Base-by-base conservation (phyloP, 2,888 invertebrate genomes). In the Petrophora chlorosata region DNA sequence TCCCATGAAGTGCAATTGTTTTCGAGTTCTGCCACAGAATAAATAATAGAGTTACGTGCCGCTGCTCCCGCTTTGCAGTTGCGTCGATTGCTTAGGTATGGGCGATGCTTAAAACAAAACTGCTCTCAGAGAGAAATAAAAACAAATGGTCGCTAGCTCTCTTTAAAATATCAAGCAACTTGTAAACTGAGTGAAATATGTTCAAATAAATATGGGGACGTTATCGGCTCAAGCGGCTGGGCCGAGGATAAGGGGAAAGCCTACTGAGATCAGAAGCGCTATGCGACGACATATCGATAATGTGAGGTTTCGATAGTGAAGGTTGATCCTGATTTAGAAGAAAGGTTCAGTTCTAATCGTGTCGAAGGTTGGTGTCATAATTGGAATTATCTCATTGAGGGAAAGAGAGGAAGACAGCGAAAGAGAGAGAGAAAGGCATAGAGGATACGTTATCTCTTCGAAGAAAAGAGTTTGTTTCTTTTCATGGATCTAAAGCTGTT, bases 141-240 rank as follows among this genome's bases (percentile, higher is more conserved):
- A 47, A 56, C 16, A 23, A 22, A 43, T 22, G 34, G 41, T 53
- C 30, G 39, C 53, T 45, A 54, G 55, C 42, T 57, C 46, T 49
- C 28, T 63, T 55, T 49, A 54, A 60, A 59, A 59, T 48, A 45
- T 41, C 46, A 36, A 42, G 42, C 35, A 41, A 52, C 38, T 43
- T 46, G 42, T 43, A 49, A 56, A 56, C 45, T 56, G 52, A 59
- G 54, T 60, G 49, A 63, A 59, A 56, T 63, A 59, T 56, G 53
- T 35, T 13, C 46, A 34, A 55, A 49, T 51, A 54, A 53, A 56
- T 40, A 48, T 38, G 25, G 25, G 33, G 12, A 42, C n/a, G 25
- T 42, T 42, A 48, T 42, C 19, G 38, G 47, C 39, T 46, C 33
- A 49, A 56, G 45, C 17, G 12, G 13, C 26, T 26, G 30, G 25